A percentile compares a stretch with the other conserved stretches of the same genome.
Conservation (phyloP, 1,140 invertebrate species). For the Caligus rogercresseyi region DNA sequence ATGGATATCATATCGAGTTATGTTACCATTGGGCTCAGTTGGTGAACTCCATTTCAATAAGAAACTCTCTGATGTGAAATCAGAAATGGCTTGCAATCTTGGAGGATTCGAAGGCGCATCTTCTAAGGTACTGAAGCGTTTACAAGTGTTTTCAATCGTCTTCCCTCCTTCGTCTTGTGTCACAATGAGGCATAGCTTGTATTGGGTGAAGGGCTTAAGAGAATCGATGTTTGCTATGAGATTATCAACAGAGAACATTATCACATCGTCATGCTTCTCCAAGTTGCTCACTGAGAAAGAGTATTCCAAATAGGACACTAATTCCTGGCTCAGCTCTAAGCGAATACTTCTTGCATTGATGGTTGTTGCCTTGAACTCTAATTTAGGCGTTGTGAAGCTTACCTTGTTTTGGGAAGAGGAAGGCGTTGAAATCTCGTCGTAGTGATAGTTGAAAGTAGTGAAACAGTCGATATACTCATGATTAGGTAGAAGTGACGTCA, state of each 20-base stretch:
- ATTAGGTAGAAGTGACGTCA: not conserved
- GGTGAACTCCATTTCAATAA: not conserved
- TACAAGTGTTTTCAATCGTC: not conserved
- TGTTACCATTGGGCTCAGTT: not conserved
- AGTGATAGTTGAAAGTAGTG: not conserved
- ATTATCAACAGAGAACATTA: not conserved
- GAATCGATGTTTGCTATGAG: not conserved
- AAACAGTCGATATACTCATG: not conserved
- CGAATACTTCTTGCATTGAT: not conserved
- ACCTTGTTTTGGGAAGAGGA: not conserved
- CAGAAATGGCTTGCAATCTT: not conserved
- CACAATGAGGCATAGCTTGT: not conserved
- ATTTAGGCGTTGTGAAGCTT: not conserved
- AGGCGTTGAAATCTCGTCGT: not conserved
- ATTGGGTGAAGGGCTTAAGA: not conserved
- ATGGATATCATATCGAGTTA: not conserved
- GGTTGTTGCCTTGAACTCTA: not conserved
- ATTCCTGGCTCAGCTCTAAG: not conserved
- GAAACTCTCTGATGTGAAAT: not conserved
- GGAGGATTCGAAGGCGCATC: not conserved
- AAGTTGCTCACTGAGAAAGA: not conserved
- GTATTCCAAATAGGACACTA: not conserved
- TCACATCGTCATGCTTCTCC: not conserved
- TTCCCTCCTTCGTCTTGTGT: not conserved
- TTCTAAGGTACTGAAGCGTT: not conserved